These are phyloP conservation scores for Paedocypris micromegethes DNA, from an alignment of 2,797 vertebrate genomes.

Conservation along the genomic window DNA sequence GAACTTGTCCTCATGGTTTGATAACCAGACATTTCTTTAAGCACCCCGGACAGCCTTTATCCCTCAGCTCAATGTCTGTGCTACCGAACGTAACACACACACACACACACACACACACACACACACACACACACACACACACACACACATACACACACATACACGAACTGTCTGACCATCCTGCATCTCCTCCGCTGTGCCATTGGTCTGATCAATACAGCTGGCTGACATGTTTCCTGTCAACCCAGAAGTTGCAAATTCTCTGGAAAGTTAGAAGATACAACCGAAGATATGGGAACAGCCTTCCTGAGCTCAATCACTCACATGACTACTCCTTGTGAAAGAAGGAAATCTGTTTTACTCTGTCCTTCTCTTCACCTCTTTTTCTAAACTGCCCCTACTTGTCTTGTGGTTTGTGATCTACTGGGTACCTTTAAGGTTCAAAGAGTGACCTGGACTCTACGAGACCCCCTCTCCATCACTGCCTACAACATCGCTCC, in stretches of 20 bases:
- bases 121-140: slow-evolving; percentile 56
- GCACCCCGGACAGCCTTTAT: slow-evolving; percentile 70
- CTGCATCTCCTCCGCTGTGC: slow-evolving; percentile 67
- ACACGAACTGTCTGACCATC: slow-evolving; percentile 63
- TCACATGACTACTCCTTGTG: slow-evolving; percentile 8
- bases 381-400: slow-evolving; percentile 39
- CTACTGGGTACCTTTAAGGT: slow-evolving; percentile 64
- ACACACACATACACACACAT: slow-evolving; percentile 57
- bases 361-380: slow-evolving; percentile 8
- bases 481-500: slow-evolving; percentile 54
- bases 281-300: slow-evolving; percentile 49
- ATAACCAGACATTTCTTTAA: slow-evolving; percentile 66
- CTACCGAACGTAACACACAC: slow-evolving; percentile 66
- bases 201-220: slow-evolving; percentile 65
- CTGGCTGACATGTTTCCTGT: slow-evolving; percentile 63
- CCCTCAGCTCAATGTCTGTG: slow-evolving; percentile 71
- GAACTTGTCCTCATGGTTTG: slow-evolving; percentile 41
- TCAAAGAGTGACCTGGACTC: slow-evolving; percentile 62
- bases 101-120: slow-evolving; percentile 67
- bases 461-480: slow-evolving; percentile 56
- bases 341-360: slow-evolving; percentile 33
- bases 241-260: slow-evolving; percentile 65
- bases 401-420: slow-evolving; percentile 64
- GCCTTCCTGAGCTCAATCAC: slow-evolving; percentile 51
- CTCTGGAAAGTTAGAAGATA: slow-evolving; percentile 55